phyloP scores from a whole-genome alignment of 2,113 vertebrate genomes.

The Burhinus oedicnemus region DNA sequence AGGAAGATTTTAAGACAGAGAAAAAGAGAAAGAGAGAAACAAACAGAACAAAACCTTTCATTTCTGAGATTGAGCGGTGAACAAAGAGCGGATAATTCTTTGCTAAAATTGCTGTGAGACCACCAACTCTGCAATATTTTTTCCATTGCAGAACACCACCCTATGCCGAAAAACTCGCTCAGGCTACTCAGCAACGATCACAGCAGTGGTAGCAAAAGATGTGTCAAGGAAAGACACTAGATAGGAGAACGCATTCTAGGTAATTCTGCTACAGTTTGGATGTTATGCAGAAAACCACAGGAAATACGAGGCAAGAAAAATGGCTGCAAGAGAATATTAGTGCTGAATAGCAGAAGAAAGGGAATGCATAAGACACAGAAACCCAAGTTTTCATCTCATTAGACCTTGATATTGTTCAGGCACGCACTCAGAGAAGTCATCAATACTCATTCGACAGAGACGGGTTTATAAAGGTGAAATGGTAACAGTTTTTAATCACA shows the following conservation, averaged over 20 bases:
- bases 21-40: background rate
- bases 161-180: background rate
- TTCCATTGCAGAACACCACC: background rate
- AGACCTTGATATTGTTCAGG: background rate
- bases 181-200: background rate
- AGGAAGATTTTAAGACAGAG: background rate
- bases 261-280: background rate
- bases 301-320: background rate
- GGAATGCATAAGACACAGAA: accelerated
- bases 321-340: background rate
- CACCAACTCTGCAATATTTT: background rate
- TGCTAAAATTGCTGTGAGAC: background rate
- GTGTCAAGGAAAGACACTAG: background rate
- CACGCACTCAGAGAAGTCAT: background rate
- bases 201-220: background rate
- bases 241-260: background rate
- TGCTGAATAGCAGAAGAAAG: background rate
- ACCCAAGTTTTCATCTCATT: background rate
- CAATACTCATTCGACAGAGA: background rate
- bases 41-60: background rate
- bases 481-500: background rate
- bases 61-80: background rate
- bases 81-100: background rate
- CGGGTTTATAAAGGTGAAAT: background rate
- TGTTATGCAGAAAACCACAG: background rate